Base-by-base conservation (phyloP, 2,797 vertebrate genomes). In the Siniperca obscura region DNA sequence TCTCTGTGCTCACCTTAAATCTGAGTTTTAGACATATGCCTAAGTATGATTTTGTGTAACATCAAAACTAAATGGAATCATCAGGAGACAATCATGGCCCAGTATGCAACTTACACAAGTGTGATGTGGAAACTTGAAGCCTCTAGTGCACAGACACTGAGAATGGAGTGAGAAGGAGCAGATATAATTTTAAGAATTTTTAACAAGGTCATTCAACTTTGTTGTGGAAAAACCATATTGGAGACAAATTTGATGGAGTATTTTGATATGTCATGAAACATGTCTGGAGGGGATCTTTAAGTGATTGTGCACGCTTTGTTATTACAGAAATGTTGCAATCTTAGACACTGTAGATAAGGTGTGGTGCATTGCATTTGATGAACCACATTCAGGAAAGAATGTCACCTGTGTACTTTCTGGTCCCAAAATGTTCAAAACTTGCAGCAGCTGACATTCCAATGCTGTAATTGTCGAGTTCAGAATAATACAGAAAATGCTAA, bases 391-490 rank as follows among this genome's bases (percentile, higher is more conserved):
- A 71, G 12, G 27, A 30, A 60, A 53, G 8, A 50, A 70, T 17
- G 40, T 46, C 25, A 17, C 2, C 5, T n/a, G 17, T 36, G 36
- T 27, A 68, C 7, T 42, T 36, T 59, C 19, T 61, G 17, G 22
- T 14, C 53, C 68, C 10, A 44, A 19, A 12, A 52, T 19, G 34
- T 25, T 11, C n/a, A n/a, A n/a, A n/a, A n/a, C n/a, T n/a, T n/a
- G n/a, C 36, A 68, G 27, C 12, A 14, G 56, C 42, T 69, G 25
- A 30, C 4, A 1, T 22, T 61, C 2, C 55, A 67, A 19, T 55
- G 36, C 3, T 19, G 36, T 46, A 36, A 42, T 36, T 40, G 14
- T 36, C 55, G 73, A 64, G 50, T 42, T 81, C 34, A 68, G 67
- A 64, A 59, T 36, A 68, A 66, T 57, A 36, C 12, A 56, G 57